Conservation (phyloP, 2,113 vertebrate species). For the Dromas ardeola region DNA sequence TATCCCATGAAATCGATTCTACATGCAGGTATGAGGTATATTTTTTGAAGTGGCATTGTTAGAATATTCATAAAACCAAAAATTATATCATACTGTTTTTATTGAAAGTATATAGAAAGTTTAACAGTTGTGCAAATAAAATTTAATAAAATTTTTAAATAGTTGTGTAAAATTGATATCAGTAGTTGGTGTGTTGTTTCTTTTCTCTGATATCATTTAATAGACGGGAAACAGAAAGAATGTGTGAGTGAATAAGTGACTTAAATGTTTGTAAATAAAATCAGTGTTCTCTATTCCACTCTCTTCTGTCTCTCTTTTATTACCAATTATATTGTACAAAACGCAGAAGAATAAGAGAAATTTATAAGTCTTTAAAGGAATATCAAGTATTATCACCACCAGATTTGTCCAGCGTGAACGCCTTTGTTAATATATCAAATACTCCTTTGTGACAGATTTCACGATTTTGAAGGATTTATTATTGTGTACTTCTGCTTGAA, state of each 20-base stretch:
- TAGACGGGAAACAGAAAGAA: not conserved
- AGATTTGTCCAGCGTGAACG: not conserved
- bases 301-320: not conserved
- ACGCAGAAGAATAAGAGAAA: not conserved
- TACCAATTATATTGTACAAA: not conserved
- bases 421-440: not conserved
- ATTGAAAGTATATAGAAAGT: not conserved
- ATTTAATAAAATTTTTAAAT: not conserved
- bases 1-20: not conserved
- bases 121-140: not conserved
- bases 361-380: not conserved
- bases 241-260: not conserved
- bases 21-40: not conserved
- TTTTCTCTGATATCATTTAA: not conserved
- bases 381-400: not conserved
- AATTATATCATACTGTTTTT: not conserved
- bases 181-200: rapidly evolving
- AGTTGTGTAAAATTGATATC: not conserved
- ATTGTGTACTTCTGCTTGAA: not conserved
- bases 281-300: not conserved
- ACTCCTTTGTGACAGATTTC: not conserved
- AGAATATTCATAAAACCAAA: not conserved
- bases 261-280: not conserved
- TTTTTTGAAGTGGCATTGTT: not conserved
- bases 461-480: not conserved